These are phyloP conservation scores for Tinea pellionella DNA, from an alignment of 2,888 invertebrate species.

Conservation along the genomic window DNA sequence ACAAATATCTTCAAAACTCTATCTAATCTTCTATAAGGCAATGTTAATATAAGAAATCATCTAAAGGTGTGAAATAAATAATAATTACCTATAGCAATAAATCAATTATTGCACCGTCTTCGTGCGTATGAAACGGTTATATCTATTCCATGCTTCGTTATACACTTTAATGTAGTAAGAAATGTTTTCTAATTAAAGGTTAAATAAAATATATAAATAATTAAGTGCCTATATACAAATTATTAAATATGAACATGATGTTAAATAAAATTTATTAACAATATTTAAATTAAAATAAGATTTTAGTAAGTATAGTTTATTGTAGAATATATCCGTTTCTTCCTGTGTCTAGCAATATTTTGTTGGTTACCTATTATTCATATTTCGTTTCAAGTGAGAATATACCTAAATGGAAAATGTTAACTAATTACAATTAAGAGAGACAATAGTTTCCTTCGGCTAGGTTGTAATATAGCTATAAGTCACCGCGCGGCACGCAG, in stretches of 20 bases:
- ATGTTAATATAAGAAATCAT: background rate
- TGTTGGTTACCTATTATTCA: background rate
- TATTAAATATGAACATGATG: no score
- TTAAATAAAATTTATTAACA: no score
- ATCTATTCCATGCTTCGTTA: background rate
- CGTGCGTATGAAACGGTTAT: background rate
- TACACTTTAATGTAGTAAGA: background rate
- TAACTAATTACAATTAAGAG: background rate
- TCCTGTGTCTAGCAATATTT: no score
- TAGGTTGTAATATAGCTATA: constrained; percentile 10
- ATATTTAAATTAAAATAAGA: no score
- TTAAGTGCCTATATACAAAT: no score
- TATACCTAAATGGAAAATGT: background rate
- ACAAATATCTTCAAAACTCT: constrained; percentile 16
- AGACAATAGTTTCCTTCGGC: constrained; percentile 8
- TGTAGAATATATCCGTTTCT: no score
- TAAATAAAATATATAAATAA: no score
- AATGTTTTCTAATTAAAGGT: background rate
- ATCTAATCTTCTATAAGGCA: background rate
- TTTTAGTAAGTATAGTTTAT: no score
- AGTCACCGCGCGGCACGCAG: constrained; percentile 13
- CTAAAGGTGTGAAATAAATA: background rate
- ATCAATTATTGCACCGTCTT: background rate
- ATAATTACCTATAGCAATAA: background rate
- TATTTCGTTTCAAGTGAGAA: background rate